These are phyloP conservation scores for Drosophila seclusa DNA, from an alignment of 2,888 invertebrate genomes.

Conservation along the genomic window DNA sequence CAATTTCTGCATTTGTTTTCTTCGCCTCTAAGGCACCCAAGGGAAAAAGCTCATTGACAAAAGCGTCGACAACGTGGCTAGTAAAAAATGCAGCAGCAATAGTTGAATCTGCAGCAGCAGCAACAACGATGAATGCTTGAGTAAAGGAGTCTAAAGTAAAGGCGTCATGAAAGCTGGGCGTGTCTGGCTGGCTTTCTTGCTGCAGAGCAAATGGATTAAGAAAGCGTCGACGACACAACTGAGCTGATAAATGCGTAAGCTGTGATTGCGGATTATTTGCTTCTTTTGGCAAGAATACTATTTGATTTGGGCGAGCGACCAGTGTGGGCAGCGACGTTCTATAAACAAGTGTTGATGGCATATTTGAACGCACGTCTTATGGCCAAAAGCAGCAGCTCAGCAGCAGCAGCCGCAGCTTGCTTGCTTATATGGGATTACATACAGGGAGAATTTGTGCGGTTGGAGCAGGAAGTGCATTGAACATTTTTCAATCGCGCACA, in stretches of 20 bases:
- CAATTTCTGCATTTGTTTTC: constrained; percentile 24
- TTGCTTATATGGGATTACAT: constrained; percentile 73
- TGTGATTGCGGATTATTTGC: constrained; percentile 42
- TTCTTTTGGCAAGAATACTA: constrained; percentile 12
- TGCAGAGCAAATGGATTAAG: constrained; percentile 51
- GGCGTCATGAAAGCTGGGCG: constrained; percentile 39
- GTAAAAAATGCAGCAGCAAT: constrained; percentile 21
- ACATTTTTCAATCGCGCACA: constrained; percentile 60
- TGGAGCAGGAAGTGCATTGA: constrained; percentile 31
- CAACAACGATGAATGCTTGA: constrained; percentile 8
- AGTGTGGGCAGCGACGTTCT: constrained; percentile 24
- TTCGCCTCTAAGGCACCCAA: constrained; percentile 11
- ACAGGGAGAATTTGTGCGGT: constrained; percentile 30
- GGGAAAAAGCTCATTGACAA: constrained; percentile 46
- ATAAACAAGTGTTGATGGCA: constrained; percentile 76
- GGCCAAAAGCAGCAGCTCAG: constrained; percentile 36
- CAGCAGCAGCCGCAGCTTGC: constrained; percentile 18
- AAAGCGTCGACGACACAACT: constrained; percentile 36
- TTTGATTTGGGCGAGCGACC: constrained; percentile 3
- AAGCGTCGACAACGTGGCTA: constrained; percentile 22
- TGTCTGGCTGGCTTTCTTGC: constrained; percentile 12
- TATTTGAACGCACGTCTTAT: constrained; percentile 50
- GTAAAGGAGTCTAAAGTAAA: constrained; percentile 23
- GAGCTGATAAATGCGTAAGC: constrained; percentile 67
- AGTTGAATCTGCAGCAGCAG: constrained; percentile 11